These are phyloP conservation scores for Intellagama lesueurii DNA, from an alignment of 2,797 vertebrate genomes.

Conservation along the genomic window DNA sequence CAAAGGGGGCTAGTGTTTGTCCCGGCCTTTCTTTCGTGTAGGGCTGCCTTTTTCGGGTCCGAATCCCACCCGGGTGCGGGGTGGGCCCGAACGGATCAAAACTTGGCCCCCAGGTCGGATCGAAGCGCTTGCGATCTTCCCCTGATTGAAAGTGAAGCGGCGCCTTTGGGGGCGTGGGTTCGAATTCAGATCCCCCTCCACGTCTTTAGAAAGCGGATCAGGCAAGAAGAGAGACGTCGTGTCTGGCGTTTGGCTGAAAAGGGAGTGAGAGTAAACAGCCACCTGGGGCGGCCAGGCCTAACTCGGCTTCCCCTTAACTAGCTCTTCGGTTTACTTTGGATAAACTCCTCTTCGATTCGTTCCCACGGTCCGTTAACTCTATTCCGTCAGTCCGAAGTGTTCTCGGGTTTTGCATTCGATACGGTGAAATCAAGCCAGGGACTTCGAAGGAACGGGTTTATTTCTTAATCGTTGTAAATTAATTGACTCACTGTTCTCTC, in stretches of 20 bases:
- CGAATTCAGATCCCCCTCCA: no score
- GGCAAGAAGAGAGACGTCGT: background rate
- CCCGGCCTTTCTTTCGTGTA: no score
- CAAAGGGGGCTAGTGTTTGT: no score
- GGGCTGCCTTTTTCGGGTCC: background rate
- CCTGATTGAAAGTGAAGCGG: background rate
- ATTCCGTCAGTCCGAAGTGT: background rate
- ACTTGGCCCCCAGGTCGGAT: background rate
- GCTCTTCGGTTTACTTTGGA: background rate
- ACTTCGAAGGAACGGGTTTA: background rate
- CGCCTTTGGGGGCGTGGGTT: no score
- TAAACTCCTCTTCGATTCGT: background rate
- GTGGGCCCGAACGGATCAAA: background rate
- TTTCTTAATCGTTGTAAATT: background rate
- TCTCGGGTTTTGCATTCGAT: no score
- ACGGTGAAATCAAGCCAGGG: background rate
- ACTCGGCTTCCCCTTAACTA: background rate
- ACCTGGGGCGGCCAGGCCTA: background rate
- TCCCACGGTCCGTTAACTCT: background rate
- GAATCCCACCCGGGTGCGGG: constrained; percentile 60
- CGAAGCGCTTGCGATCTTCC: no score
- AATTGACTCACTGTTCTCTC: no score
- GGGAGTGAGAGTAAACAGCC: background rate
- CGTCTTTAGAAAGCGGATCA: background rate
- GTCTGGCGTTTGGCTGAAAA: background rate